phyloP scores from a whole-genome alignment of 2,888 invertebrate genomes.

The Synanthedon tipuliformis region DNA sequence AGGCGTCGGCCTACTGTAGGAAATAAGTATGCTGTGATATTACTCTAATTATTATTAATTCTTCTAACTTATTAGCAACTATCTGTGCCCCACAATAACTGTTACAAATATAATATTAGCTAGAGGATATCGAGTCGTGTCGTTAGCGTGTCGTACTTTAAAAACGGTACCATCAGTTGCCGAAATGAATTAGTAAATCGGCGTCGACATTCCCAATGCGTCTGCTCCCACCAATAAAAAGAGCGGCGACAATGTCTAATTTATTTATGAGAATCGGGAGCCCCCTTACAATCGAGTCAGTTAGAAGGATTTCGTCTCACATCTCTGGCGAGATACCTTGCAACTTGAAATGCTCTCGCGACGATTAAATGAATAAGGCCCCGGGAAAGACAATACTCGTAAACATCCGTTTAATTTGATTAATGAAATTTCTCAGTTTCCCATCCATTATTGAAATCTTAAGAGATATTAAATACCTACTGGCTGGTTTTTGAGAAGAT shows the following conservation, averaged over 20 bases:
- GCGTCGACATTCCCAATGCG: constrained; percentile 53
- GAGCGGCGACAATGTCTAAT: constrained; percentile 43
- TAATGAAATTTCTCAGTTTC: background rate
- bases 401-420: background rate
- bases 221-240: constrained; percentile 45
- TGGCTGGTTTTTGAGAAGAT: no score
- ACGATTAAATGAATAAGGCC: background rate
- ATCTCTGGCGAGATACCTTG: background rate
- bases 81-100: no score
- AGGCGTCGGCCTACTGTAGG: no score
- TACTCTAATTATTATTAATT: no score
- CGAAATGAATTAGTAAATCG: constrained; percentile 63
- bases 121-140: constrained; percentile 14
- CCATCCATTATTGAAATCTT: background rate
- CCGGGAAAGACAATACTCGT: background rate
- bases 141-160: constrained; percentile 23
- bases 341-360: background rate
- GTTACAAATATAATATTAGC: no score
- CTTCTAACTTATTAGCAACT: no score
- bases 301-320: constrained; percentile 20
- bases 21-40: no score
- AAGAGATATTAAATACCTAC: background rate
- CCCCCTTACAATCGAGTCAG: constrained; percentile 32
- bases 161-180: constrained; percentile 29
- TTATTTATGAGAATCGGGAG: constrained; percentile 59